phyloP scores from a whole-genome alignment of 2,113 vertebrate species.

The Maccullochella peelii region DNA sequence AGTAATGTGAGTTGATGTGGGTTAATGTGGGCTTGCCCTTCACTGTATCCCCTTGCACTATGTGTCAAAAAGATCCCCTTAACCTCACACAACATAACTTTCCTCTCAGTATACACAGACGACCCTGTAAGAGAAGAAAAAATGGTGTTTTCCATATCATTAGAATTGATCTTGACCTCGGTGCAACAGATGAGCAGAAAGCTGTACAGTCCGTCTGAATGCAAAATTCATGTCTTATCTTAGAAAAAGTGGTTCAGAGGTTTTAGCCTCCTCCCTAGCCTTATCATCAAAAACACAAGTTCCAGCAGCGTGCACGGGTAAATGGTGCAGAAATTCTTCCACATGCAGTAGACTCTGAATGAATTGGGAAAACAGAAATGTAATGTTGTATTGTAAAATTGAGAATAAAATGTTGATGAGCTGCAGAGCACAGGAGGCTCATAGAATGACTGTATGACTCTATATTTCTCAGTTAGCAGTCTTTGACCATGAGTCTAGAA shows the following conservation, averaged over 20 bases:
- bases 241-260: slow-evolving; percentile 11
- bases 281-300: slow-evolving; percentile 68
- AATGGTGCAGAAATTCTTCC: slow-evolving; percentile 18
- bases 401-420: too few species aligned
- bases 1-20: not conserved
- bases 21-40: not conserved
- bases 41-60: not conserved
- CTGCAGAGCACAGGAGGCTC: too few species aligned
- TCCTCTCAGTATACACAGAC: not conserved
- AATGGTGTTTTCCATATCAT: slow-evolving; percentile 20
- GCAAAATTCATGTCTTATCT: slow-evolving; percentile 62
- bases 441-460: too few species aligned
- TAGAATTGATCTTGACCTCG: slow-evolving; percentile 30
- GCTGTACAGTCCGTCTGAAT: not conserved
- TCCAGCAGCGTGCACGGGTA: slow-evolving; percentile 1
- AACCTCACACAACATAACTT: not conserved
- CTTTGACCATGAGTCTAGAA: too few species aligned
- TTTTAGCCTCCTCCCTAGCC: slow-evolving; percentile 40
- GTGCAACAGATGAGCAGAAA: slow-evolving; percentile 20
- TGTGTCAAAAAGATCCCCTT: not conserved
- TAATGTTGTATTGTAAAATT: too few species aligned
- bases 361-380: too few species aligned
- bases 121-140: slow-evolving; percentile 1
- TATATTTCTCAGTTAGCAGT: too few species aligned
- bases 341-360: not conserved